Evolutionary conservation across 2,888 invertebrate species (phyloP).

Genomic region (Stenurella melanura): DNA sequence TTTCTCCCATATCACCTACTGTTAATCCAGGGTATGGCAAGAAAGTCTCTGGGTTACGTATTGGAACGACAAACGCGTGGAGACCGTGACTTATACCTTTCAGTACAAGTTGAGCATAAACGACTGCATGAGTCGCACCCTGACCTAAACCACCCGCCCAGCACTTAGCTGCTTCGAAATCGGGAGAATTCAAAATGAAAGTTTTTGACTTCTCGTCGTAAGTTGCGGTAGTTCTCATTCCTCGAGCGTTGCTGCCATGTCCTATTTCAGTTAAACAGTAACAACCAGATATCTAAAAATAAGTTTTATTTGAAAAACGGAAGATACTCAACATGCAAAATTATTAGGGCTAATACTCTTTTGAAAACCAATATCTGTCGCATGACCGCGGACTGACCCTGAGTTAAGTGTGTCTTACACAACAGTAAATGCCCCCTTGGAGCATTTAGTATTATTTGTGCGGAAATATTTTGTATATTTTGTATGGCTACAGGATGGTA

Average conservation of each 20-base stretch:
- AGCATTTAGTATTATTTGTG: too few relatives aligned
- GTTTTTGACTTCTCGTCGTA: conserved; percentile 83
- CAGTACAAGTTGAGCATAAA: conserved; percentile 90
- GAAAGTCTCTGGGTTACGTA: conserved; percentile 85
- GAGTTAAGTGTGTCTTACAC: too few relatives aligned
- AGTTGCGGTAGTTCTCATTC: conserved; percentile 90
- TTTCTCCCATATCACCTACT: conserved; percentile 95
- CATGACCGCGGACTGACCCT: too few relatives aligned
- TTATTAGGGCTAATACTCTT: too few relatives aligned
- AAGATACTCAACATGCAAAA: not conserved
- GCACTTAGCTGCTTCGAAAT: conserved; percentile 87
- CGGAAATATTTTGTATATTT: too few relatives aligned
- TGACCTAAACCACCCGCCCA: conserved; percentile 90
- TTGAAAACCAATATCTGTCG: too few relatives aligned
- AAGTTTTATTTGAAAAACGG: conserved; percentile 30
- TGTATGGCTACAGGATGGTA: too few relatives aligned
- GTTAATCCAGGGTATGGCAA: conserved; percentile 85
- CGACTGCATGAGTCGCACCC: conserved; percentile 90
- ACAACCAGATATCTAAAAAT: conserved; percentile 78
- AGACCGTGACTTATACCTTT: conserved; percentile 88
- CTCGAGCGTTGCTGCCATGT: conserved; percentile 93
- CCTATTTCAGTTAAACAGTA: conserved; percentile 93
- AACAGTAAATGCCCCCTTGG: too few relatives aligned
- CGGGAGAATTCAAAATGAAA: conserved; percentile 84
- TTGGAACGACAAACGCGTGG: conserved; percentile 91